These are phyloP conservation scores for Drosophila varians DNA, from an alignment of 1,140 invertebrate species.

Conservation along the genomic window DNA sequence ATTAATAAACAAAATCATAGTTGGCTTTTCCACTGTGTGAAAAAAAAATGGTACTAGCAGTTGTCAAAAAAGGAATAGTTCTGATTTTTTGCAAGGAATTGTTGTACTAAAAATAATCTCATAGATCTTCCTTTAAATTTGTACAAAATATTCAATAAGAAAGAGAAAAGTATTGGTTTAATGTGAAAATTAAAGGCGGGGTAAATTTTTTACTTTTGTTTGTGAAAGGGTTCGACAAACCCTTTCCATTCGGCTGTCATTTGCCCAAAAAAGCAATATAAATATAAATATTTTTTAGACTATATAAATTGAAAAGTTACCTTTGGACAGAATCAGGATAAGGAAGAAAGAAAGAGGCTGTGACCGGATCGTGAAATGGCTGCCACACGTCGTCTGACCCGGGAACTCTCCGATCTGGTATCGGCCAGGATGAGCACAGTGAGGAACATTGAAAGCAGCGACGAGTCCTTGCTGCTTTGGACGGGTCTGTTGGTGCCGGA, in stretches of 20 bases:
- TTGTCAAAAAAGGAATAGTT: too few relatives aligned
- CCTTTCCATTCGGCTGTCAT: constrained; percentile 17
- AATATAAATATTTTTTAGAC: constrained; percentile 11
- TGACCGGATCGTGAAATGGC: constrained; percentile 84
- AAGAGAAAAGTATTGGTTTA: not conserved
- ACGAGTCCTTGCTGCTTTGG: constrained; percentile 96
- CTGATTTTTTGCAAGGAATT: not conserved
- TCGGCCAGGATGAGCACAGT: constrained; percentile 91
- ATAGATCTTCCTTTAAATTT: not conserved
- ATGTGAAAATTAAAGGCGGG: not conserved
- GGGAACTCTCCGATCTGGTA: constrained; percentile 94
- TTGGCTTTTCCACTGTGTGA: too few relatives aligned
- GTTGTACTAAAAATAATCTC: not conserved
- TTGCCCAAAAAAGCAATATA: constrained; percentile 4
- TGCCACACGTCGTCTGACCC: constrained; percentile 88
- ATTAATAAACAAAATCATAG: too few relatives aligned
- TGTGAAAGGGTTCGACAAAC: constrained; percentile 3
- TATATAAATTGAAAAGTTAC: constrained; percentile 13
- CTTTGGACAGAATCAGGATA: constrained; percentile 2
- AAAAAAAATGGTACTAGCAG: too few relatives aligned
- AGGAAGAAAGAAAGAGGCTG: constrained; percentile 3
- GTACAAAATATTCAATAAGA: not conserved
- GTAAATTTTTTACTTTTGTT: not conserved
- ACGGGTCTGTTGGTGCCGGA: constrained; percentile 97
- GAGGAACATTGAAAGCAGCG: constrained; percentile 95